Evolutionary conservation across 2,797 vertebrate genomes (phyloP).

Genomic region (Acipenser transmontanus): DNA sequence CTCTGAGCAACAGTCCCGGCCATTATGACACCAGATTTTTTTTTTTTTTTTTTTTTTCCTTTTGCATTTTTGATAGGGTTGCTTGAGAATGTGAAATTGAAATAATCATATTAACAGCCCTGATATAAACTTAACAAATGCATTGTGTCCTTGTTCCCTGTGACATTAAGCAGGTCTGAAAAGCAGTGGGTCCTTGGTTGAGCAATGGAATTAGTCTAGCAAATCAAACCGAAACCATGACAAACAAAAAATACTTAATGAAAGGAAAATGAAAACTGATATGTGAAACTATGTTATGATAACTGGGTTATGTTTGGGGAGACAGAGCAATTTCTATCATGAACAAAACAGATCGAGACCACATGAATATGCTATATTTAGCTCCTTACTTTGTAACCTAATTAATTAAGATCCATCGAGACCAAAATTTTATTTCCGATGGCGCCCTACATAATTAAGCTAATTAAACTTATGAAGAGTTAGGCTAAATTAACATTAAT

Average conservation of each 20-base stretch:
- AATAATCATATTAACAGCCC: conserved; percentile 16
- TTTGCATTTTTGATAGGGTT: conserved; percentile 18
- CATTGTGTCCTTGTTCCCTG: background rate
- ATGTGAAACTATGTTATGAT: too few species aligned
- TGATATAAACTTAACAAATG: conserved; percentile 8
- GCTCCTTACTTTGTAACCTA: conserved; percentile 28
- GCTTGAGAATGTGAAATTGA: background rate
- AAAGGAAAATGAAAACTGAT: too few species aligned
- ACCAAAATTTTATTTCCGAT: conserved; percentile 30
- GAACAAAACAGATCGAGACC: background rate
- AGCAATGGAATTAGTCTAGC: conserved; percentile 10
- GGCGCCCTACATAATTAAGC: conserved; percentile 30
- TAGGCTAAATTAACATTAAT: background rate
- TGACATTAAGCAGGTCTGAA: background rate
- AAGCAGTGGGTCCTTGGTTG: background rate
- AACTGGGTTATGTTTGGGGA: too few species aligned
- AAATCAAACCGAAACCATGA: background rate
- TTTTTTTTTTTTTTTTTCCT: background rate
- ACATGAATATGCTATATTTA: conserved; percentile 7
- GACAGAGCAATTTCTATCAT: too few species aligned
- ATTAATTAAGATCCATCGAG: conserved; percentile 21
- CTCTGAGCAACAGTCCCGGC: conserved; percentile 1
- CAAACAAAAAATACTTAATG: too few species aligned
- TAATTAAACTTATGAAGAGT: background rate
- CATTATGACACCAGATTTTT: background rate